phyloP scores from a whole-genome alignment of 2,888 invertebrate genomes.

The Tetrapedia diversipes region DNA sequence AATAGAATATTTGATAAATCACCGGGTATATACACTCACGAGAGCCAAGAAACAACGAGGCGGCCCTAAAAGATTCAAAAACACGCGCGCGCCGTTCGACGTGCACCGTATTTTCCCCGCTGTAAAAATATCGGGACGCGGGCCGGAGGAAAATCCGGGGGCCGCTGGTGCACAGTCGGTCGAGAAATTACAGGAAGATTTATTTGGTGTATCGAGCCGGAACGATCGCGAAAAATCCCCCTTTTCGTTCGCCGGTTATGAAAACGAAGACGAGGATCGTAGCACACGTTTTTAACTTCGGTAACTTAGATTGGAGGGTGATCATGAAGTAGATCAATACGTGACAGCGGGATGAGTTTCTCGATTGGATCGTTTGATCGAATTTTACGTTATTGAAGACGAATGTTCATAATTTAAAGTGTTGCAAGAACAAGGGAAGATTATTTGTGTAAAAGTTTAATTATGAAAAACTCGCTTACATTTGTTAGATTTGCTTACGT shows the following conservation, averaged over 20 bases:
- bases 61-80: conserved; percentile 2
- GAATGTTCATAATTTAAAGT: too few species aligned
- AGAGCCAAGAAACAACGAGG: not conserved
- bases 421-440: too few species aligned
- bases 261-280: not conserved
- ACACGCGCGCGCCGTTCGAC: conserved; percentile 2
- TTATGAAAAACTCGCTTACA: too few species aligned
- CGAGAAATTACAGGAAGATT: conserved; percentile 25
- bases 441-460: too few species aligned
- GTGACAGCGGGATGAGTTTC: too few species aligned
- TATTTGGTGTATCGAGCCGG: conserved; percentile 9
- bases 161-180: not conserved
- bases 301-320: too few species aligned
- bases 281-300: not conserved
- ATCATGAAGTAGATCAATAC: too few species aligned
- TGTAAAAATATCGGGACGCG: not conserved
- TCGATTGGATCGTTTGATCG: too few species aligned
- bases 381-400: too few species aligned
- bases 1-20: conserved; percentile 10
- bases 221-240: not conserved
- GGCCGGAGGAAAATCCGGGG: not conserved
- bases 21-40: too few species aligned
- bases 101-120: not conserved
- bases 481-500: too few species aligned
- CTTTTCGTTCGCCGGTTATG: conserved; percentile 1